phyloP scores from a whole-genome alignment of 1,140 invertebrate genomes.

The Penaeus vannamei region DNA sequence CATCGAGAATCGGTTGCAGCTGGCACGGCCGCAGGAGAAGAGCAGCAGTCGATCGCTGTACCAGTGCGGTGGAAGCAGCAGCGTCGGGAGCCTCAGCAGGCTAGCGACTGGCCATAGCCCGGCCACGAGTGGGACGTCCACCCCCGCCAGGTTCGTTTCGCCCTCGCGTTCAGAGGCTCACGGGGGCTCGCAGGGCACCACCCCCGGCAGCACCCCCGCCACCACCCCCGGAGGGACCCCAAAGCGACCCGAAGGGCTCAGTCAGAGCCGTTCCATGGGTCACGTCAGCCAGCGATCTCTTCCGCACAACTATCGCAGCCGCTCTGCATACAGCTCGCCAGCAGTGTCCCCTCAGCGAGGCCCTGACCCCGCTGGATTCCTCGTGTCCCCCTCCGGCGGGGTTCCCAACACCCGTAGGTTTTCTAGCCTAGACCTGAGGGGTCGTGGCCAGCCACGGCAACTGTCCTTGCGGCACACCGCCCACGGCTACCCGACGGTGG shows the following conservation, averaged over 20 bases:
- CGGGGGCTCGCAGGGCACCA: background rate
- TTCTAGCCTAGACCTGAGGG: constrained; percentile 62
- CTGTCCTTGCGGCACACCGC: constrained; percentile 63
- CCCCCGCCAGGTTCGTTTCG: constrained; percentile 63
- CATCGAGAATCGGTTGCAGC: constrained; percentile 66
- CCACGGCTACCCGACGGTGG: constrained; percentile 58
- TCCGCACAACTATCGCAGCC: constrained; percentile 65
- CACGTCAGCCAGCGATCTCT: constrained; percentile 62
- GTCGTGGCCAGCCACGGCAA: constrained; percentile 44
- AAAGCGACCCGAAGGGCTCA: constrained; percentile 60
- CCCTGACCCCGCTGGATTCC: constrained; percentile 60
- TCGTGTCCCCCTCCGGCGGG: constrained; percentile 48
- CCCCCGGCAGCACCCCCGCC: constrained; percentile 16
- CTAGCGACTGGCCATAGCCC: constrained; percentile 51
- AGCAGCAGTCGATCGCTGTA: constrained; percentile 56
- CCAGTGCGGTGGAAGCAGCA: constrained; percentile 64
- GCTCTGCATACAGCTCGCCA: constrained; percentile 65
- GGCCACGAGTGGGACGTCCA: constrained; percentile 49
- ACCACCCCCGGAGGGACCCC: constrained; percentile 32
- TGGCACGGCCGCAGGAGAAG: constrained; percentile 57
- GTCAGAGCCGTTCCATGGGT: constrained; percentile 40
- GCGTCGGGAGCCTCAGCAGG: constrained; percentile 61
- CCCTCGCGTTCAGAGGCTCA: constrained; percentile 50
- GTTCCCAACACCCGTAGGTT: constrained; percentile 57
- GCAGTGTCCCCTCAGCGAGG: constrained; percentile 67